Base-by-base conservation (phyloP, 2,888 invertebrate genomes). In the Pinctada fucata region DNA sequence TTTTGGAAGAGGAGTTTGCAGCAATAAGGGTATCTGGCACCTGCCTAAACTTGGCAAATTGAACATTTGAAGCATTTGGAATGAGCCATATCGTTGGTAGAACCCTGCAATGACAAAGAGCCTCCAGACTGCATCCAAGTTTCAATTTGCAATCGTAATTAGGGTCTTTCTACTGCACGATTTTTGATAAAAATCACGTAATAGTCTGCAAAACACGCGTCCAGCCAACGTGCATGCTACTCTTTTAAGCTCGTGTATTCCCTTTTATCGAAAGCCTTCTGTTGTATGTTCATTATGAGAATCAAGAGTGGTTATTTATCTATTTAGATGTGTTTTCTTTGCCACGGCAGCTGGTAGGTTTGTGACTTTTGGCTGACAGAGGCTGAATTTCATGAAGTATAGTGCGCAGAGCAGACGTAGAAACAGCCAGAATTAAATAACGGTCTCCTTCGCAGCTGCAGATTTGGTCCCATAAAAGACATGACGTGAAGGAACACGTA, bases 261-360 rank as follows among this genome's bases (percentile, higher is more conserved):
- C 63, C 66, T 63, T 65, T 74, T 74, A 74, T 67, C 74, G 74
- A 66, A 74, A 66, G 74, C 74, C 74, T 74, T 74, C 74, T 74
- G 74, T 66, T 65, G 66, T 66, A 74, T 51, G 66, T 74, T 74
- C 66, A 74, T 74, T 65, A 74, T 50, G 51, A 50, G 74, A 66
- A 66, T 77, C 70, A 66, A 77, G 74, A 77, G 80, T 70, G 80
- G 79, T 83, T 86, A 84, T 85, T 86, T 86, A 86, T 86, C 85
- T 86, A 85, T 83, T 80, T 78, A 79, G 78, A 81, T 78, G 76
- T 80, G 79, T 80, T 76, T 75, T 72, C 68, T 77, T 82, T 82
- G 82, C 70, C 48, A 76, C 76, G 76, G 78, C 81, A 81, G 81
- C 81, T 80, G 83, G 76, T 74, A 10, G n/a, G 49, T 66, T 66